Percentiles rank a stretch among this genome's conserved stretches.
Conservation (phyloP, 2,113 vertebrate species). For the Regulus satrapa region DNA sequence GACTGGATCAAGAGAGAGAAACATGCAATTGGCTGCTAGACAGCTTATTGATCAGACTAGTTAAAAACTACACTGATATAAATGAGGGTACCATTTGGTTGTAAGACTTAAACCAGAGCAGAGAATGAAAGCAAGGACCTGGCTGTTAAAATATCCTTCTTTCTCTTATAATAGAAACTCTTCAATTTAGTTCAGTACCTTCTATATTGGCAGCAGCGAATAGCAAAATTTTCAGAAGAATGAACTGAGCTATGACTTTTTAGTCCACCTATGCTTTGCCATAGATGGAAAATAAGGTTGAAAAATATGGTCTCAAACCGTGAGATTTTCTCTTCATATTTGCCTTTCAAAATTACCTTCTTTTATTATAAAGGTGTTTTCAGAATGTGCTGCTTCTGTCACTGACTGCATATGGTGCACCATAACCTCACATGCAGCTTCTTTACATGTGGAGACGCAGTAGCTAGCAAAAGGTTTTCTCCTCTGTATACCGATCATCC, state of each 20-base stretch:
- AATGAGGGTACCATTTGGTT: not conserved
- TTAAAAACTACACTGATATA: not conserved
- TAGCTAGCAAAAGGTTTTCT: not conserved
- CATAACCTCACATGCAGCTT: not conserved
- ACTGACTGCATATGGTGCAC: not conserved
- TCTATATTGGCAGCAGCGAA: not conserved
- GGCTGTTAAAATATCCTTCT: not conserved
- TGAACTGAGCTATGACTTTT: not conserved
- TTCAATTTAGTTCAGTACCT: not conserved
- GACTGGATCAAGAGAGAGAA: not conserved
- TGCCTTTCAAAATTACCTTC: not conserved
- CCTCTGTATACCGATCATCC: not conserved
- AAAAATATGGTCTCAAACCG: not conserved
- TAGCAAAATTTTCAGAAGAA: not conserved
- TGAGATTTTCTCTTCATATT: not conserved
- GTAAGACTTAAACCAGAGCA: not conserved
- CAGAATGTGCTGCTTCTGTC: not conserved
- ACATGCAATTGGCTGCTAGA: not conserved
- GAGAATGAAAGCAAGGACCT: not conserved
- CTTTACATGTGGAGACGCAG: not conserved
- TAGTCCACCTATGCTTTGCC: not conserved
- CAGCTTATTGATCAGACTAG: not conserved
- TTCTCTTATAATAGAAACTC: not conserved
- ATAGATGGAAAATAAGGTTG: not conserved
- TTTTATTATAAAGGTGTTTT: not conserved